Conservation (phyloP, 2,888 invertebrate genomes). For the Tinea pellionella region DNA sequence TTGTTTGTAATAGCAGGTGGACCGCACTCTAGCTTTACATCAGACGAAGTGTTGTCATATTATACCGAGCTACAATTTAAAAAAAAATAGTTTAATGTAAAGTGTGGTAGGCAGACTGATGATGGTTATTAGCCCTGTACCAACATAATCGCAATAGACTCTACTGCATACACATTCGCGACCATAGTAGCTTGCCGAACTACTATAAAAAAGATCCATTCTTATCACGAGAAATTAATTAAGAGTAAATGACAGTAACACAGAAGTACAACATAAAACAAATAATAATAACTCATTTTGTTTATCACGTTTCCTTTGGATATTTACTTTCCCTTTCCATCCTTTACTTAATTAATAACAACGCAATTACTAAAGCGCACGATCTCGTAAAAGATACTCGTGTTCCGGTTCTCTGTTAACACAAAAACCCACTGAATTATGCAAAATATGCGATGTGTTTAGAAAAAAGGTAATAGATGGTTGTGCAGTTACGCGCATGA, state of each 20-base stretch:
- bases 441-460: constrained; percentile 19
- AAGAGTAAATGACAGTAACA: background rate
- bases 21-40: no score
- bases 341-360: background rate
- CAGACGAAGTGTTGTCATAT: no score
- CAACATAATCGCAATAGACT: no score
- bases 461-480: constrained; percentile 23
- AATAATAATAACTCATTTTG: background rate
- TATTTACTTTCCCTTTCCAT: background rate
- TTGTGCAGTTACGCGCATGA: constrained; percentile 23
- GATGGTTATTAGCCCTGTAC: no score
- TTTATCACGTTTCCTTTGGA: background rate
- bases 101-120: no score
- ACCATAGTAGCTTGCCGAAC: no score
- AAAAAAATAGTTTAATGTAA: no score
- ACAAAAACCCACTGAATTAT: constrained; percentile 14
- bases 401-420: constrained; percentile 10
- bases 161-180: no score
- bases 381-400: constrained; percentile 7
- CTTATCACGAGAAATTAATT: background rate
- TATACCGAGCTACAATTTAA: no score
- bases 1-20: no score
- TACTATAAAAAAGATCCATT: background rate
- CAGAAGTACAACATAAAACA: background rate
- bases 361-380: background rate